phyloP scores from a whole-genome alignment of 2,797 vertebrate species.

The Bufotes viridis region DNA sequence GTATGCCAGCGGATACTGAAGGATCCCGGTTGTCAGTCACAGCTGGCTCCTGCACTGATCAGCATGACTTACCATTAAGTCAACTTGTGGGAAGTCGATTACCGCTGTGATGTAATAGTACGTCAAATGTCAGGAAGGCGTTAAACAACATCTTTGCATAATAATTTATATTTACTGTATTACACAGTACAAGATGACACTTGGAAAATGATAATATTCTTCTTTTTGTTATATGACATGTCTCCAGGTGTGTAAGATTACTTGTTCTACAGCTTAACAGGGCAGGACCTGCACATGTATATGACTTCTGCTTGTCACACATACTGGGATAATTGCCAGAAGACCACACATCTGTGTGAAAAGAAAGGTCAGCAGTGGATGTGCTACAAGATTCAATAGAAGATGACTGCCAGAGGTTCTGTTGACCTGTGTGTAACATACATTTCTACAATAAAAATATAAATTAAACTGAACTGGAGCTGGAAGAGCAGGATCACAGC shows the following conservation, averaged over 20 bases:
- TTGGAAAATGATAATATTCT: not conserved
- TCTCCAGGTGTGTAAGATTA: not conserved
- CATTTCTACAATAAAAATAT: not conserved
- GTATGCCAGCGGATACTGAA: too few relatives aligned
- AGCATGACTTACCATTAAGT: too few relatives aligned
- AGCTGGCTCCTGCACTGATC: too few relatives aligned
- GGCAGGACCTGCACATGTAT: not conserved
- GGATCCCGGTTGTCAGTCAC: too few relatives aligned
- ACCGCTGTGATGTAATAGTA: too few relatives aligned
- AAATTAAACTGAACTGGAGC: not conserved
- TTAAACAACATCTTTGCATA: not conserved
- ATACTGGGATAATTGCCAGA: constrained; percentile 10
- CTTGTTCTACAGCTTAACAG: not conserved
- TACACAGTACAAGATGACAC: not conserved
- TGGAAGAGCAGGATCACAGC: not conserved
- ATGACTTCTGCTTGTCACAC: not conserved
- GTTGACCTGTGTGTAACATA: not conserved
- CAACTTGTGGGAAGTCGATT: too few relatives aligned
- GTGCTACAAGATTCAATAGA: not conserved
- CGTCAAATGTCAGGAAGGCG: too few relatives aligned
- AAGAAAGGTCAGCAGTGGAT: not conserved
- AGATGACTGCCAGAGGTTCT: not conserved
- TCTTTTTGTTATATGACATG: not conserved
- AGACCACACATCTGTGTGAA: constrained; percentile 10
- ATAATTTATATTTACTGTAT: not conserved